Base-by-base conservation (phyloP, 1,140 invertebrate genomes). In the Eumeta japonica region DNA sequence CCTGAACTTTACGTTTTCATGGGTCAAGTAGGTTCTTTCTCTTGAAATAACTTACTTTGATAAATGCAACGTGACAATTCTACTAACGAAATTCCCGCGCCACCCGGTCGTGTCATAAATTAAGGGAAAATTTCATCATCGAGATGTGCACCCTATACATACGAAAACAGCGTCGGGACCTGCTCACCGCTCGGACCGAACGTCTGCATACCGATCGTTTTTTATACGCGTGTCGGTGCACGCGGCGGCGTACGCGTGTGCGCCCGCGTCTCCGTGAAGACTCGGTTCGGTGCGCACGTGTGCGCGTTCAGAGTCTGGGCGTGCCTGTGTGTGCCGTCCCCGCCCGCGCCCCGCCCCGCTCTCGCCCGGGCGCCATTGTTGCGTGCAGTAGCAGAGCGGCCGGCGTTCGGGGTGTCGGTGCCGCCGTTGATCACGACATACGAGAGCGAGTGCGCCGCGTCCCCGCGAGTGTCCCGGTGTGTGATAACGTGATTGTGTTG, bases 191-290 rank as follows among this genome's bases (percentile, higher is more conserved):
- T 71, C 65, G 65, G 66, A 74, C 63, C 65, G 61, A 71, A 71
- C 65, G 70, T 74, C 70, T 74, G 66, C 70, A 74, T 74, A 74
- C 70, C 70, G 64, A 74, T 73, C 68, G 66, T 73, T 73, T 73
- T 73, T 73, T 71, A 68, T 64, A 66, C 52, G 56, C 56, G 58
- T 48, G 31, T 62, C 58, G 54, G 62, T 66, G 58, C 62, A 67
- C 61, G 55, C 47, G 35, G 43, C 32, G 5, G 3, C 4, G 31
- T 13, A 10, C 11, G 3, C 4, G 31, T 33, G 31, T 33, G 31
- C 3, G 31, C 10, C 5, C 16, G 24, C 16, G 33, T 24, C 35
- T 46, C 50, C 61, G 61, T 54, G 52, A 43, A 60, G 55, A 2
- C 13, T 29, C 16, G 39, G 16, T 11, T 29, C 28, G 28, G 10